These are phyloP conservation scores for Xylocopa sonorina DNA, from an alignment of 1,140 invertebrate genomes.

Conservation along the genomic window DNA sequence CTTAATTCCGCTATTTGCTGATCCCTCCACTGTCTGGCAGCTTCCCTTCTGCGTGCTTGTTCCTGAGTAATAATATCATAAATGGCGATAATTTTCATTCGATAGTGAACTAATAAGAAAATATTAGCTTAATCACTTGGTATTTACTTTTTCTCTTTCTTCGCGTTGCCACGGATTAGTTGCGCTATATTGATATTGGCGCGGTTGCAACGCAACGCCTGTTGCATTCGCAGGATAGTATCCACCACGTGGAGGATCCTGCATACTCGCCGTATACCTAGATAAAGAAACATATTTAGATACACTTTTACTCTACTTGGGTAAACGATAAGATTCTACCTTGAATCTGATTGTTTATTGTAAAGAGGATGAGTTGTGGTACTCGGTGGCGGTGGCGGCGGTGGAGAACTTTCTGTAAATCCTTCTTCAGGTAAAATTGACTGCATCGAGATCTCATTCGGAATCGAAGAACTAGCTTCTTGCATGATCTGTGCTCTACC, in stretches of 20 bases:
- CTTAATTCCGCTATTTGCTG: constrained; percentile 92
- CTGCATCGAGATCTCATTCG: constrained; percentile 54
- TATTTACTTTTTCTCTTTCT: constrained; percentile 92
- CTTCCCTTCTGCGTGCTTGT: constrained; percentile 87
- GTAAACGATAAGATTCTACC: constrained; percentile 58
- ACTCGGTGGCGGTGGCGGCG: constrained; percentile 87
- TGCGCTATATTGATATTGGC: constrained; percentile 82
- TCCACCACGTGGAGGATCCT: constrained; percentile 89
- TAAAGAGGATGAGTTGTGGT: constrained; percentile 88
- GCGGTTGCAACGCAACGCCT: constrained; percentile 74
- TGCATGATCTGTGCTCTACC: constrained; percentile 59
- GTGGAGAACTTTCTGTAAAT: constrained; percentile 84
- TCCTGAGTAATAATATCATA: constrained; percentile 83
- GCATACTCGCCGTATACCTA: constrained; percentile 86
- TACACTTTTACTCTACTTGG: neutral
- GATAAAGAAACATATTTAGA: neutral
- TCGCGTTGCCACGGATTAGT: constrained; percentile 94
- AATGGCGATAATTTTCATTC: neutral
- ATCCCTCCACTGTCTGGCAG: constrained; percentile 88
- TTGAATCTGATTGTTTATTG: constrained; percentile 79
- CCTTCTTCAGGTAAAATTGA: constrained; percentile 73
- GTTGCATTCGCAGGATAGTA: constrained; percentile 84
- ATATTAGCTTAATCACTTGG: constrained; percentile 60
- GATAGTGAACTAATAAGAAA: too few species aligned
- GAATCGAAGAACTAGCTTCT: constrained; percentile 61